Evolutionary conservation across 1,140 invertebrate genomes (phyloP).

Genomic region (Dreissena polymorpha): DNA sequence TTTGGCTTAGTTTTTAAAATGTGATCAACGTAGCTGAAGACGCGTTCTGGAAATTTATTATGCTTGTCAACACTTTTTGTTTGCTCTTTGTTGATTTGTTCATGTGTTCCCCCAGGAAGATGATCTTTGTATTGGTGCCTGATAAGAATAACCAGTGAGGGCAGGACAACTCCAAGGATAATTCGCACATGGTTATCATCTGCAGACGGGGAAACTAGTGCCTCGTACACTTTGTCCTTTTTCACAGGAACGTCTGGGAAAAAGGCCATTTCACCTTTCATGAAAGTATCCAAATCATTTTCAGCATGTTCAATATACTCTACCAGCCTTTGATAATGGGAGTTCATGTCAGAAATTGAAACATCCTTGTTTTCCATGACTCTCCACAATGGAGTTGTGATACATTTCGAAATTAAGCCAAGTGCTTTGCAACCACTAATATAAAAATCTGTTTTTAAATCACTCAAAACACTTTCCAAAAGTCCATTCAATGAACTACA

Average conservation of each 20-base stretch:
- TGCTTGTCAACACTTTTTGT: too few relatives aligned
- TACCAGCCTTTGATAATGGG: too few relatives aligned
- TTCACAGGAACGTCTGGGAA: not conserved
- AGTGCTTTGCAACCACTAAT: too few relatives aligned
- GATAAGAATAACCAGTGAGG: slow-evolving; percentile 12
- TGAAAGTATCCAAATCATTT: slow-evolving; percentile 5
- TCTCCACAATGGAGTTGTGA: too few relatives aligned
- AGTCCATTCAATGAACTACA: too few relatives aligned
- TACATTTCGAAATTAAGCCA: too few relatives aligned
- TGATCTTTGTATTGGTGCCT: slow-evolving; percentile 8
- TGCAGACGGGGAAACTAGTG: not conserved
- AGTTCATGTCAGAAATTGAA: too few relatives aligned
- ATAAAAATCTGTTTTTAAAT: too few relatives aligned
- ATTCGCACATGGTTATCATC: slow-evolving; percentile 5
- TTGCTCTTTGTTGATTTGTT: slow-evolving; percentile 32
- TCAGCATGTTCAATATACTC: slow-evolving; percentile 5
- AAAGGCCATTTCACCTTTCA: not conserved
- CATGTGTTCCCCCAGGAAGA: slow-evolving; percentile 23
- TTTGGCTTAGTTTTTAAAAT: slow-evolving; percentile 31
- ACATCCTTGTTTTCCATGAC: too few relatives aligned
- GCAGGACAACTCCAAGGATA: not conserved
- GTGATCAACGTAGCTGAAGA: slow-evolving; percentile 28
- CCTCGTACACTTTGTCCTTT: not conserved
- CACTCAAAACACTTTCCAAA: too few relatives aligned
- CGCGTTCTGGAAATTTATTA: slow-evolving; percentile 16